phyloP scores from a whole-genome alignment of 2,797 vertebrate genomes.

The Steatocranus sp. region DNA sequence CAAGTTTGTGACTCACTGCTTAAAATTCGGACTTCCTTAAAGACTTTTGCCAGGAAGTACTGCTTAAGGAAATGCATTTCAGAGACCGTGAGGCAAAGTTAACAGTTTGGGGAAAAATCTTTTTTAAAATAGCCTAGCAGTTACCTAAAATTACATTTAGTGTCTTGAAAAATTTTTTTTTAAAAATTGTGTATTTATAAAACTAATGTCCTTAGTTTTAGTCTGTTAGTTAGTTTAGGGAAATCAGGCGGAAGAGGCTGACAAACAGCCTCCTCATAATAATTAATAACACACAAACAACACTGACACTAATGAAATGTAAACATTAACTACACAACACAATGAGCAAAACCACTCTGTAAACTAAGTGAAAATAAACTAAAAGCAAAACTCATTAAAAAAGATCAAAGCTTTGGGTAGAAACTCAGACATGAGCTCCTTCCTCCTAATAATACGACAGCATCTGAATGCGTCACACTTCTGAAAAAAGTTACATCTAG shows the following conservation, averaged over 20 bases:
- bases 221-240: not conserved
- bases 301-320: not conserved
- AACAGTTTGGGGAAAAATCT: not conserved
- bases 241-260: not conserved
- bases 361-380: not conserved
- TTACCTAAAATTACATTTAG: not conserved
- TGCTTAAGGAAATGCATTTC: not conserved
- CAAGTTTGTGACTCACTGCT: not conserved
- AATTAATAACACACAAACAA: not conserved
- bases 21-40: not conserved
- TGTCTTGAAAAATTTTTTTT: not conserved
- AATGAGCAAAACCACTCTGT: not conserved
- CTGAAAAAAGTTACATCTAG: not conserved
- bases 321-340: not conserved
- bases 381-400: not conserved
- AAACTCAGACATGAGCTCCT: not conserved
- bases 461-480: not conserved
- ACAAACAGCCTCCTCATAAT: not conserved
- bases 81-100: not conserved
- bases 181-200: not conserved
- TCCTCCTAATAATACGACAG: not conserved
- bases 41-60: not conserved
- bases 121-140: not conserved
- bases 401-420: not conserved
- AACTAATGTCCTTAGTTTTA: not conserved